These are phyloP conservation scores for Elanoides forficatus DNA, from an alignment of 2,113 vertebrate genomes.

Conservation along the genomic window DNA sequence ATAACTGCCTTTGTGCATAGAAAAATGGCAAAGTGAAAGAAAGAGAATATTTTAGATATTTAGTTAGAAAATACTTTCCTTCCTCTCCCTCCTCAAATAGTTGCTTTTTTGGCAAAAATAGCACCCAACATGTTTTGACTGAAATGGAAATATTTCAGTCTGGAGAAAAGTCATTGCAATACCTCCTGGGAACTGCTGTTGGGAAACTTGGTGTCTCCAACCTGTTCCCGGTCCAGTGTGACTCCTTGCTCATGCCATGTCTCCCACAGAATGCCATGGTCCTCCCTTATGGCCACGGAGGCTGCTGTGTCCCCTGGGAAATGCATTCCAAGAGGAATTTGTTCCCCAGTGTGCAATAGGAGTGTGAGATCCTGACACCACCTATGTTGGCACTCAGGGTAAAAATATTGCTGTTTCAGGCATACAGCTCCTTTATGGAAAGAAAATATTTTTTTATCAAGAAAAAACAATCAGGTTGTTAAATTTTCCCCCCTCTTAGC, in stretches of 20 bases:
- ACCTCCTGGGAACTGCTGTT: background rate
- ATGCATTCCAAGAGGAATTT: background rate
- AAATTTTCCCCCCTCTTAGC: background rate
- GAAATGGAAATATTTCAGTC: constrained; percentile 27
- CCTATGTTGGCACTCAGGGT: background rate
- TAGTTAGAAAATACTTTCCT: constrained; percentile 12
- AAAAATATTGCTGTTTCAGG: background rate
- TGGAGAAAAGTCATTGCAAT: background rate
- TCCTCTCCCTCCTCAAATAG: background rate
- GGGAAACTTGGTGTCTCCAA: background rate
- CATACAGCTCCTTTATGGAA: background rate
- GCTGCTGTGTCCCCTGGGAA: background rate
- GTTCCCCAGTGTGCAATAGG: accelerated
- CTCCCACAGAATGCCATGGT: background rate
- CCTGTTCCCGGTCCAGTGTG: background rate
- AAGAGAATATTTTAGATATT: background rate
- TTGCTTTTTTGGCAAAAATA: constrained; percentile 18
- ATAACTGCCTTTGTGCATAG: background rate
- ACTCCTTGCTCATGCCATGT: accelerated
- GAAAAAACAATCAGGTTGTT: background rate
- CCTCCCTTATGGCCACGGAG: accelerated
- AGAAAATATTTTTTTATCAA: background rate
- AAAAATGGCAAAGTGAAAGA: background rate
- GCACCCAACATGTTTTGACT: constrained; percentile 10
- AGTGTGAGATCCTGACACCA: background rate